These are phyloP conservation scores for Brachyrhaphis roseni DNA, from an alignment of 2,797 vertebrate genomes.

Conservation along the genomic window DNA sequence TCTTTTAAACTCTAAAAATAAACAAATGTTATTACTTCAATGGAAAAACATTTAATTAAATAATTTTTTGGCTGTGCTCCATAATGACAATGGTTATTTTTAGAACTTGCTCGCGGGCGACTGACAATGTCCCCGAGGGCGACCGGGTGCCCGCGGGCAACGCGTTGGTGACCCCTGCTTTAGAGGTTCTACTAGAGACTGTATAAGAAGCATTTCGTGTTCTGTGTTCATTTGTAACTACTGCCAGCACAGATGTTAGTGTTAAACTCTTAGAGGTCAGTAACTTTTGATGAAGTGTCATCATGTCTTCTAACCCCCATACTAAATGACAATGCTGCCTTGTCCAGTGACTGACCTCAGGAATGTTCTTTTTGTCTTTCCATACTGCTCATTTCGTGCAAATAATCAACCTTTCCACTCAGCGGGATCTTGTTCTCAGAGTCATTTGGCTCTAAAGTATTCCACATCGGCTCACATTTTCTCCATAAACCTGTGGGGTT, in stretches of 20 bases:
- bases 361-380: conserved; percentile 75
- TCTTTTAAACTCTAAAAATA: too few species aligned
- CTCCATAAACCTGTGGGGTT: background rate
- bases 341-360: conserved; percentile 62
- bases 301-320: conserved; percentile 45
- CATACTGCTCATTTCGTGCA: conserved; percentile 41
- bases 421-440: conserved; percentile 43
- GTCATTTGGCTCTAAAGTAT: conserved; percentile 16
- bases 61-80: too few species aligned
- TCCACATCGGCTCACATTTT: conserved; percentile 7
- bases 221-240: background rate
- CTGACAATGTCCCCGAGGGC: too few species aligned
- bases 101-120: too few species aligned
- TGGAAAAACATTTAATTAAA: too few species aligned
- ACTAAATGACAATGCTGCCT: conserved; percentile 55
- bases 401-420: conserved; percentile 69
- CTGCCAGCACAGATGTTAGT: background rate
- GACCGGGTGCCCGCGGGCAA: too few species aligned
- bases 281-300: conserved; percentile 24
- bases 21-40: too few species aligned
- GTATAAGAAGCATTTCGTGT: background rate
- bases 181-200: background rate
- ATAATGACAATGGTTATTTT: too few species aligned
- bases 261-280: conserved; percentile 2
- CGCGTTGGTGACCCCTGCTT: too few species aligned